These are phyloP conservation scores for Ia io DNA, from an alignment of 2,113 vertebrate species.

Conservation along the genomic window DNA sequence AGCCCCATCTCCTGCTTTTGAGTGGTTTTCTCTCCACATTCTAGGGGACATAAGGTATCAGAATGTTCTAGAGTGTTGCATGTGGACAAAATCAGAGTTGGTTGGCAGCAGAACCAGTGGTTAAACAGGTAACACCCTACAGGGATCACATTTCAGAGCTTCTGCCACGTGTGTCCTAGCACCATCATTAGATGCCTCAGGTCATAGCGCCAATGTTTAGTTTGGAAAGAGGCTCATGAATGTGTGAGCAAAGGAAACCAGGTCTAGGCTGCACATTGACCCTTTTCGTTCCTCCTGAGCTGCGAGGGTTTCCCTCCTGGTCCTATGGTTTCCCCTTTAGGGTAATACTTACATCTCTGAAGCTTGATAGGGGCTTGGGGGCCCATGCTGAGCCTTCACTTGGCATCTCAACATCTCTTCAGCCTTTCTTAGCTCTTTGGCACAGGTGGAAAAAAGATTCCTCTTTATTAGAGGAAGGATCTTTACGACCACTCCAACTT, in stretches of 20 bases:
- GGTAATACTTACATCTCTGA: neutral
- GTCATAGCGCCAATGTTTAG: neutral
- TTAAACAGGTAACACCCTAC: neutral
- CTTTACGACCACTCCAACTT: neutral
- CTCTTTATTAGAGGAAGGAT: neutral
- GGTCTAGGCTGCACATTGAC: neutral
- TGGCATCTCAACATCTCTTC: neutral
- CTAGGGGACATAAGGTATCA: neutral
- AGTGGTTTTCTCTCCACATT: neutral
- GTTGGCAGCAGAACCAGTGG: neutral
- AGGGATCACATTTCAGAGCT: neutral
- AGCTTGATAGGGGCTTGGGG: neutral
- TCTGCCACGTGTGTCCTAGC: neutral
- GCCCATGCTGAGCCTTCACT: neutral
- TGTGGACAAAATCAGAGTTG: neutral
- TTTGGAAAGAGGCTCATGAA: neutral
- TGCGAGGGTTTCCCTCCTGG: neutral
- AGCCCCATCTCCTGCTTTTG: neutral
- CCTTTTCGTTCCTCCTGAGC: neutral
- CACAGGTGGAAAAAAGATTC: neutral
- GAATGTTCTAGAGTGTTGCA: neutral
- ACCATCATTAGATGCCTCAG: neutral
- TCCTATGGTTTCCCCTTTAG: too few relatives aligned
- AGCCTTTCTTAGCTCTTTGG: neutral
- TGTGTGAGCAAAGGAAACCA: neutral